These are phyloP conservation scores for Babyrousa celebensis DNA, from an alignment of 2,797 vertebrate genomes.

Conservation along the genomic window DNA sequence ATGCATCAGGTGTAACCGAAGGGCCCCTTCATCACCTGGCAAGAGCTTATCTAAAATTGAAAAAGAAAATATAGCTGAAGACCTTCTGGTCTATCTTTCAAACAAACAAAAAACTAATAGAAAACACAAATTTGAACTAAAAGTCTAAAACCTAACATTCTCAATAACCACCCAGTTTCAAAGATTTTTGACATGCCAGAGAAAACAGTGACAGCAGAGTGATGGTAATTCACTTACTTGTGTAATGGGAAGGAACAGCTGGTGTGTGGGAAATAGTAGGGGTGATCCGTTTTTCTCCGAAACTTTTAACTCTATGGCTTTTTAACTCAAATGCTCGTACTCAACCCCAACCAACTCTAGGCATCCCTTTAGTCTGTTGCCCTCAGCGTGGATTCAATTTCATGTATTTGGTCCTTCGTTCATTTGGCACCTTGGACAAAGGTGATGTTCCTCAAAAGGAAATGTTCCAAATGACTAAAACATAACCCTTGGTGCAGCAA, in stretches of 20 bases:
- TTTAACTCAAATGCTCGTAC: background rate
- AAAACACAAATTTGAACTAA: conserved; percentile 53
- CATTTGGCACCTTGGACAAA: background rate
- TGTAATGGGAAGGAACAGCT: background rate
- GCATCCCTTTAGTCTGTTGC: background rate
- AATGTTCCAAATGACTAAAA: background rate
- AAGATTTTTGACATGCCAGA: background rate
- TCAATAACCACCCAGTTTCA: conserved; percentile 45
- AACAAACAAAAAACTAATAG: background rate
- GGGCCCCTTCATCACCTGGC: conserved; percentile 94
- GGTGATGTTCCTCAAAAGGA: background rate
- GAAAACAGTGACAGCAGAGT: background rate
- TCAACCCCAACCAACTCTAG: background rate
- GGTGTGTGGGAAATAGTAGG: background rate
- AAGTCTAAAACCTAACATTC: conserved; percentile 48
- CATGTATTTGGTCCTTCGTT: background rate
- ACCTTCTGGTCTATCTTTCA: background rate
- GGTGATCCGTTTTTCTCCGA: conserved; percentile 19
- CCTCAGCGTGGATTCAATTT: background rate
- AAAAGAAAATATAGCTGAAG: conserved; percentile 64
- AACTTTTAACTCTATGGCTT: conserved; percentile 7
- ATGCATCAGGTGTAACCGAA: conserved; percentile 96
- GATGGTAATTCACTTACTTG: background rate
- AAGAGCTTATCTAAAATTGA: conserved; percentile 93
- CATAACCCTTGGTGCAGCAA: background rate